Evolutionary conservation across 2,113 vertebrate genomes (phyloP).

Genomic region (Prunella himalayana): DNA sequence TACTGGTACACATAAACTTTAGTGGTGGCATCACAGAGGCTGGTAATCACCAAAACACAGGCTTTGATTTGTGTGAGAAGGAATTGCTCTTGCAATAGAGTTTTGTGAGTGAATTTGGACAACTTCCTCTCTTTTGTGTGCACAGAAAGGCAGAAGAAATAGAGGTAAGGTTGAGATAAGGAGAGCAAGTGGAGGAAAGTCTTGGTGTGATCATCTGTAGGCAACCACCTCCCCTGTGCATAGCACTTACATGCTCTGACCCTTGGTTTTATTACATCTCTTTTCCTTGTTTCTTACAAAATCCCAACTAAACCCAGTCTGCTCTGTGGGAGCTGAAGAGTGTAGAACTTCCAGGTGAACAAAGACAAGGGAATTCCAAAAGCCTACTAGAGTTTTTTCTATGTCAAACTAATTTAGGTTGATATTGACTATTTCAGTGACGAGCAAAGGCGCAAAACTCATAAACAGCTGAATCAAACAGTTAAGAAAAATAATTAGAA

Average conservation of each 20-base stretch:
- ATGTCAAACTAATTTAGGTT: background rate
- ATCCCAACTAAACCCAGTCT: background rate
- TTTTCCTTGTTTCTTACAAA: background rate
- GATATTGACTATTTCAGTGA: background rate
- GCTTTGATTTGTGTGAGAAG: background rate
- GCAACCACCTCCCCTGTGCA: background rate
- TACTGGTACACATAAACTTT: rapidly evolving
- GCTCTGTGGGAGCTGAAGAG: background rate
- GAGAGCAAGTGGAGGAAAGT: background rate
- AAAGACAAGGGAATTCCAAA: background rate
- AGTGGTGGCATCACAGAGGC: background rate
- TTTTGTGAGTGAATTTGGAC: background rate
- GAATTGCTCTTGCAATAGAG: rapidly evolving
- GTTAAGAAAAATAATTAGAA: background rate
- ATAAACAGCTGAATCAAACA: background rate
- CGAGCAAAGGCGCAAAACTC: background rate
- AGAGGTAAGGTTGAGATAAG: background rate
- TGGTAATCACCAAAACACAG: background rate
- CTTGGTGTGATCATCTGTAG: background rate
- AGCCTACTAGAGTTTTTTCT: background rate
- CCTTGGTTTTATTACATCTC: background rate
- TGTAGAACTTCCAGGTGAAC: background rate
- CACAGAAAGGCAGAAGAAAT: background rate
- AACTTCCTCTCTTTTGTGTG: background rate
- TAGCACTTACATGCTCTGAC: background rate